Evolutionary conservation across 2,797 vertebrate genomes (phyloP), one percentile per base, ranked within the genome.

Genomic region (Thripadectes ignobilis): DNA sequence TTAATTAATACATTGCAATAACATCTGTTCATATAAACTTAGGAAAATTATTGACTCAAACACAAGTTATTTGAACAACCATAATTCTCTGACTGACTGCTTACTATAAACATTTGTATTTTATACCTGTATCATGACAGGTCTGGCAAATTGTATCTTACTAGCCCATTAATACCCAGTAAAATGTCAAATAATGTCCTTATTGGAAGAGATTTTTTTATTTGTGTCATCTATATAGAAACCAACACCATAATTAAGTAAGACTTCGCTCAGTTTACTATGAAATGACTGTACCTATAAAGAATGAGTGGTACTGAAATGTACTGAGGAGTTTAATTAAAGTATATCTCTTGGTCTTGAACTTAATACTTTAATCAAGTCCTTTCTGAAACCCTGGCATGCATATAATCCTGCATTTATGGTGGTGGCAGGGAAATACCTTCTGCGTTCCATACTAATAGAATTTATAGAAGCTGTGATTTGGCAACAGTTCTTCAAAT

Each of bases 1-100:
- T 91, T 85, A 87, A 95, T 81, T 88, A 94, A 95, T 81, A 49
- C 16, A 36, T n/a, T 85, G 39, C 45, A 87, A 39, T 75, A 66
- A 79, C 49, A 78, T 67, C 68, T 85, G 71, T 52, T 89, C 36
- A 10, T 52, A 46, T 71, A 85, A 88, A 78, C 41, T 74, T 55
- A 43, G 36, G 62, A 61, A 85, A 79, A 80, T 63, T 41, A 57
- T 81, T 69, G 65, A 55, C 49, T 89, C 24, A n/a, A 41, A 39
- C 51, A 10, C 10, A 46, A 77, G 49, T 41, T 72, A 43, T 39
- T 30, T 69, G 49, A 74, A 55, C n/a, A 80, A 74, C 55, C 57
- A 46, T 32, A 38, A 18, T 32, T 63, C 39, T 32, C 46, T 52
- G 32, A 73, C 41, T 48, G 79, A 51, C 29, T 51, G 29, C 45